phyloP scores from a whole-genome alignment of 2,797 vertebrate genomes.

The Sebastes reedi region DNA sequence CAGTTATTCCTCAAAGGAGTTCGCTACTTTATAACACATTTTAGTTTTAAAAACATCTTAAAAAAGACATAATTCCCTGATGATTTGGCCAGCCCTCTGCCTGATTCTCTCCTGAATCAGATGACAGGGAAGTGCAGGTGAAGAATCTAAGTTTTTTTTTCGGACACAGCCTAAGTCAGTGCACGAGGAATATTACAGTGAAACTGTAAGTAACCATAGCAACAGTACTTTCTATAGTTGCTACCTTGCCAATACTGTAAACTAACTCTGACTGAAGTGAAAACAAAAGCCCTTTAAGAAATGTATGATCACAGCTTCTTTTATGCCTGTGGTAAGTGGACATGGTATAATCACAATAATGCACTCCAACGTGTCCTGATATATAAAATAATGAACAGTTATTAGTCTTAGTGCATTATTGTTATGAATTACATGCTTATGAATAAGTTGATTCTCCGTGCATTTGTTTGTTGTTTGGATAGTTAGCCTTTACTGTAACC shows the following conservation, averaged over 20 bases:
- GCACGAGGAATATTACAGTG: background rate
- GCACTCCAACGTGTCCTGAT: background rate
- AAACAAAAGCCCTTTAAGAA: background rate
- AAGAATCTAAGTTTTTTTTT: no score
- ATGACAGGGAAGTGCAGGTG: no score
- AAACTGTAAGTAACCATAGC: background rate
- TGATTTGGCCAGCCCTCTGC: no score
- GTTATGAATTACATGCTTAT: background rate
- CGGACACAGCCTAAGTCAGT: background rate
- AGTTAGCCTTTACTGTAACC: slow-evolving; percentile 50
- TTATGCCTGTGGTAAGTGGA: background rate
- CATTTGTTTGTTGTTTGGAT: slow-evolving; percentile 37
- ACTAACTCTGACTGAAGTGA: background rate
- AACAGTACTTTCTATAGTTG: background rate
- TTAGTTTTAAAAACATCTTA: no score
- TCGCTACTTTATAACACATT: no score
- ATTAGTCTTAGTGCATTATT: background rate
- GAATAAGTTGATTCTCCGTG: background rate
- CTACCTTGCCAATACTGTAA: background rate
- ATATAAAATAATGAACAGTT: no score
- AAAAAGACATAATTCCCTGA: no score
- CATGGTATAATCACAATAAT: background rate
- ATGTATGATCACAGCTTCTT: background rate
- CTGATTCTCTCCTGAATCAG: no score
- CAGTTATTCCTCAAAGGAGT: no score